A percentile compares a stretch with the other conserved stretches of the same genome.
phyloP scores from a whole-genome alignment of 92 coral and sea anemone species.

The Ricordea florida region DNA sequence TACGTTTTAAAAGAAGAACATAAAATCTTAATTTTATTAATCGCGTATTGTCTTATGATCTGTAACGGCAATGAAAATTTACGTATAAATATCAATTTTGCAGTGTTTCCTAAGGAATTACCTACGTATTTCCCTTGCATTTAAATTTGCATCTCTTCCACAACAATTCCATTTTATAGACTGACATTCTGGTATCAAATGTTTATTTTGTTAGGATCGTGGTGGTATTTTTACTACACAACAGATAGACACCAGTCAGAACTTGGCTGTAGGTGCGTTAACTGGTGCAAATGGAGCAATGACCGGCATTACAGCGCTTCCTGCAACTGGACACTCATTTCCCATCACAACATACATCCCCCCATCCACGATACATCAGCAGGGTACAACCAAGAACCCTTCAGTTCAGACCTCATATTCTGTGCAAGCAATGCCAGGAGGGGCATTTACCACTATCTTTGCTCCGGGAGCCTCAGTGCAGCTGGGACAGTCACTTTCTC shows the following conservation, averaged over 20 bases:
- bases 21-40: no score
- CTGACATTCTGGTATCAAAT: background rate
- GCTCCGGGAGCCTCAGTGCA: constrained; percentile 90
- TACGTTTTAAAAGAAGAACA: no score
- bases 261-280: constrained; percentile 46
- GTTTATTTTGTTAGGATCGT: constrained; percentile 61
- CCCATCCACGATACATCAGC: constrained; percentile 80
- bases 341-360: constrained; percentile 99
- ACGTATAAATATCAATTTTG: no score
- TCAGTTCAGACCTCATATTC: constrained; percentile 79
- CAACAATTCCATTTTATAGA: no score
- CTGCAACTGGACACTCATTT: constrained; percentile 91
- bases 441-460: constrained; percentile 92
- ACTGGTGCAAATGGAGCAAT: constrained; percentile 68
- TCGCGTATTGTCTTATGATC: no score
- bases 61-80: no score
- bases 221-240: constrained; percentile 90
- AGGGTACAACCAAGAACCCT: constrained; percentile 60
- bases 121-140: no score
- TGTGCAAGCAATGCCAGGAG: constrained; percentile 98
- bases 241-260: constrained; percentile 87
- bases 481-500: constrained; percentile 73
- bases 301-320: constrained; percentile 97
- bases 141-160: no score
- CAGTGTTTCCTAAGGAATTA: no score